phyloP scores from a whole-genome alignment of 2,113 vertebrate genomes.

The Callorhinus ursinus region DNA sequence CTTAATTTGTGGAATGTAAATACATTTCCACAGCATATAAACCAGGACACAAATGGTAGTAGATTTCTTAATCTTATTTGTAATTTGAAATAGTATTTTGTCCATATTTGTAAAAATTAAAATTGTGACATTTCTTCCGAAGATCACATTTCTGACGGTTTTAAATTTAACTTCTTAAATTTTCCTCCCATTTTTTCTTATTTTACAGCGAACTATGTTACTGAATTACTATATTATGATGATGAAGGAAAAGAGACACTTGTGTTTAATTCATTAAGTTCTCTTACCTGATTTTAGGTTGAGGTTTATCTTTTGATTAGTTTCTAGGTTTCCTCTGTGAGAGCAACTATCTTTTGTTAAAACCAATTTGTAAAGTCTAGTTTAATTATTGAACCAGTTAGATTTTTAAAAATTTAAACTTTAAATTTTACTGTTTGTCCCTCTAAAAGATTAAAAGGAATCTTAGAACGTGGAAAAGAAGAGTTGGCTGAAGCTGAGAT shows the following conservation, averaged over 20 bases:
- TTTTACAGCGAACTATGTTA: background rate
- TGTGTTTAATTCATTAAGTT: conserved; percentile 36
- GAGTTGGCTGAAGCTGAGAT: conserved; percentile 93
- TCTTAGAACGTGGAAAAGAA: conserved; percentile 94
- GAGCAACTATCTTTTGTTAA: conserved; percentile 27
- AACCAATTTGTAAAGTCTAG: background rate
- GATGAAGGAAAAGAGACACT: background rate
- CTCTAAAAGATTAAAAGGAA: conserved; percentile 90
- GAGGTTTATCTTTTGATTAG: conserved; percentile 4
- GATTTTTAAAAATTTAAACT: conserved; percentile 45
- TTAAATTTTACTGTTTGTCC: background rate
- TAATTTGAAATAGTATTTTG: conserved; percentile 20
- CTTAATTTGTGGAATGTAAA: background rate
- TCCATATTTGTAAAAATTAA: background rate
- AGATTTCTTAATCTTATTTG: background rate
- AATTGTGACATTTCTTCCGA: conserved; percentile 21
- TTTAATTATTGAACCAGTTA: conserved; percentile 15
- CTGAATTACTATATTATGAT: background rate
- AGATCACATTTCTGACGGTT: conserved; percentile 15
- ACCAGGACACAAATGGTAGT: background rate
- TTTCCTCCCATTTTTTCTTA: background rate
- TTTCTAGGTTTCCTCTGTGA: conserved; percentile 35
- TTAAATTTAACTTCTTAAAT: conserved; percentile 21
- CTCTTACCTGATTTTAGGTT: background rate
- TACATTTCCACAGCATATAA: background rate